These are phyloP conservation scores for Baronia brevicornis DNA, from an alignment of 2,888 invertebrate species.

Conservation along the genomic window DNA sequence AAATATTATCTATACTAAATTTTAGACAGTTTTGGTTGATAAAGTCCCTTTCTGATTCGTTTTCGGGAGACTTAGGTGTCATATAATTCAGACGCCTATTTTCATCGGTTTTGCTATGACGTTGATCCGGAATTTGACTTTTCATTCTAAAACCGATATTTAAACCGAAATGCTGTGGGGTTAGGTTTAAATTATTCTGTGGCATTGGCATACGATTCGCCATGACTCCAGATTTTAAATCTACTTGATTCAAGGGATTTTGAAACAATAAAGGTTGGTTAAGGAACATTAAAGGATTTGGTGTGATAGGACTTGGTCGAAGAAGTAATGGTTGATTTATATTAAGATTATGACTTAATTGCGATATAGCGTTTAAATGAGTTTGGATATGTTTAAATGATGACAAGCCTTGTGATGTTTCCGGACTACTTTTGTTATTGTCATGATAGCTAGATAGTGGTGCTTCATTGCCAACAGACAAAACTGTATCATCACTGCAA, in stretches of 20 bases:
- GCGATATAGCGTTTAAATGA: constrained; percentile 80
- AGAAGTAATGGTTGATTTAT: constrained; percentile 59
- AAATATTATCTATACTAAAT: constrained; percentile 91
- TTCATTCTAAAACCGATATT: constrained; percentile 48
- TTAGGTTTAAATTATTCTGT: constrained; percentile 41
- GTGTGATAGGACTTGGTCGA: constrained; percentile 64
- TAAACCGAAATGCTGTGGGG: constrained; percentile 44
- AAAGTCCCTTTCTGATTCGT: constrained; percentile 54
- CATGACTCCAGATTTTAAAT: constrained; percentile 47
- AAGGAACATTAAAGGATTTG: constrained; percentile 68
- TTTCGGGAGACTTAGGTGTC: constrained; percentile 52
- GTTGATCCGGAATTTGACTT: constrained; percentile 33
- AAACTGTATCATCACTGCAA: constrained; percentile 85
- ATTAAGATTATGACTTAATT: constrained; percentile 72
- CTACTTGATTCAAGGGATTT: constrained; percentile 53
- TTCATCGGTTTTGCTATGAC: constrained; percentile 47
- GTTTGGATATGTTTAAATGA: constrained; percentile 81
- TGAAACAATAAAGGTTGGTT: constrained; percentile 65
- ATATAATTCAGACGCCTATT: constrained; percentile 43
- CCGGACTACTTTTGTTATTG: constrained; percentile 35
- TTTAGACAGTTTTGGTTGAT: constrained; percentile 78
- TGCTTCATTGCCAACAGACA: constrained; percentile 88
- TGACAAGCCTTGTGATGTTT: constrained; percentile 54
- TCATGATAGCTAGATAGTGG: constrained; percentile 55
- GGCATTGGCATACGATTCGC: constrained; percentile 44